Evolutionary conservation across 2,888 invertebrate species (phyloP), one percentile per base, ranked within the genome.

Genomic region (Panzeria rudis): DNA sequence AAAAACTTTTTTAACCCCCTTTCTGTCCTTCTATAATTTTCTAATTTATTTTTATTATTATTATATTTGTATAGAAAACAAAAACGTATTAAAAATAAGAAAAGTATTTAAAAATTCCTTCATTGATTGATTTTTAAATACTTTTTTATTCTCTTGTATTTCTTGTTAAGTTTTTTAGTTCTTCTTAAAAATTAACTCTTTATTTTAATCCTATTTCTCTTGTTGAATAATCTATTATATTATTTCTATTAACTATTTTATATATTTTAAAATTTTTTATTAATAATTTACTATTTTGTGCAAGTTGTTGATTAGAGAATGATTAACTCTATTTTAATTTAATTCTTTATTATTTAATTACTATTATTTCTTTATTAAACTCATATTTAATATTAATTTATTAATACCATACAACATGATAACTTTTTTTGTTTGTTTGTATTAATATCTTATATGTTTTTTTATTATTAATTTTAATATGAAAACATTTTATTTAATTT

Each of bases 221-320:
- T 77, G 52, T 77, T 72, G 71, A 66, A 66, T 71, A 64, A 73
- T 71, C 20, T 59, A 72, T 66, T 71, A 41, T 75, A 44, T 32
- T 59, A 68, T 75, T 50, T 72, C 29, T 84, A 41, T 71, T 64
- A 78, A 73, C 68, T 54, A 52, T 35, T 23, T 52, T n/a, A n/a
- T n/a, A 1, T 56, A 17, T 44, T 41, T 71, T 64, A 50, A 52
- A 72, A 29, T 44, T 69, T 64, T 69, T 64, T 61, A 61, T 50
- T 61, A 54, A 54, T 62, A 41, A 77, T 68, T 73, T 79, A 87
- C 85, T 86, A 89, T 89, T 89, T 89, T 91, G 89, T 91, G 91
- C 91, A 90, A 91, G 91, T 91, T 91, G 89, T 89, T 85, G 78
- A 73, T 77, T 82, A 85, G 85, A 56, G 85, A 79, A 82, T 85